phyloP scores from a whole-genome alignment of 2,888 invertebrate species.

The Ferdinandea cuprea region DNA sequence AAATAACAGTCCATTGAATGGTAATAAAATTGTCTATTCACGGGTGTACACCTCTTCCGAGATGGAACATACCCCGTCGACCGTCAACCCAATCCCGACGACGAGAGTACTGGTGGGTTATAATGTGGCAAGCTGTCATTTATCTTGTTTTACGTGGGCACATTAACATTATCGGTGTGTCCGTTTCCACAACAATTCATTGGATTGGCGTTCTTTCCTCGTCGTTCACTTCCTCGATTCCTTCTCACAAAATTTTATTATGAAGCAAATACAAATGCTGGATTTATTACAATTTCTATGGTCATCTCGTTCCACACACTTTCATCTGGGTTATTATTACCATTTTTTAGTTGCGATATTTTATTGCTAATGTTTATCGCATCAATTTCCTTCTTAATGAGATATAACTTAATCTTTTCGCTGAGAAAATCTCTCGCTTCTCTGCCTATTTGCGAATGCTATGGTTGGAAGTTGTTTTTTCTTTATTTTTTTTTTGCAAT shows the following conservation, averaged over 20 bases:
- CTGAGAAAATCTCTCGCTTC: not conserved
- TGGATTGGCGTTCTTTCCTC: constrained; percentile 43
- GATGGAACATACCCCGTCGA: constrained; percentile 8
- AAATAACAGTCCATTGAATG: constrained; percentile 58
- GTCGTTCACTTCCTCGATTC: constrained; percentile 19
- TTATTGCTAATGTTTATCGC: constrained; percentile 69
- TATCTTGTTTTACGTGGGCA: constrained; percentile 76
- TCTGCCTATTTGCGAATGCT: not conserved
- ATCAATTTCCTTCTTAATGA: constrained; percentile 72
- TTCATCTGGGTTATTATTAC: constrained; percentile 35
- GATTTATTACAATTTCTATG: constrained; percentile 50
- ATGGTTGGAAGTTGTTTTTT: constrained; percentile 13
- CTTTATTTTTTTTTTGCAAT: constrained; percentile 11
- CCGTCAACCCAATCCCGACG: constrained; percentile 36
- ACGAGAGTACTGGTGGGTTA: constrained; percentile 57
- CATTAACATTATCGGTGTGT: constrained; percentile 74
- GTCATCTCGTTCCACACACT: constrained; percentile 32
- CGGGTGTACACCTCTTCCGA: constrained; percentile 32
- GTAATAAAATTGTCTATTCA: constrained; percentile 71
- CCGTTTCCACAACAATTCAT: constrained; percentile 55
- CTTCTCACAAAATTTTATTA: not conserved
- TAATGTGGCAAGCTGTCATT: constrained; percentile 75
- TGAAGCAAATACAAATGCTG: constrained; percentile 28
- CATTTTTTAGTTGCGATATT: not conserved
- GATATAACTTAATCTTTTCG: constrained; percentile 54